These are phyloP conservation scores for Acropternis orthonyx DNA, from an alignment of 2,797 vertebrate species.

Conservation along the genomic window DNA sequence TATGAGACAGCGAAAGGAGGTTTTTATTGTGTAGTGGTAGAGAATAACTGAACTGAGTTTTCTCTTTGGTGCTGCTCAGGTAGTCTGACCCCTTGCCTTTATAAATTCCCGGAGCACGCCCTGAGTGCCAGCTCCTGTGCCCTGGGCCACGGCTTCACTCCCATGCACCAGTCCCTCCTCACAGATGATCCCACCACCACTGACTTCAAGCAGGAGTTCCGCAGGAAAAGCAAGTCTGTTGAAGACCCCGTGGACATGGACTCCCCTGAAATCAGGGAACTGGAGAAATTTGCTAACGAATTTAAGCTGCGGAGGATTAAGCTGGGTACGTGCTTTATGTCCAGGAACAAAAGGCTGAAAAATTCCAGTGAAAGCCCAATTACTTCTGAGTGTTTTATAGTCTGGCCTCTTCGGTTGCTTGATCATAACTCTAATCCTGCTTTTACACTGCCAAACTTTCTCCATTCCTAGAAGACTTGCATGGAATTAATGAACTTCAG, in stretches of 20 bases:
- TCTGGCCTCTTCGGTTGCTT: neutral
- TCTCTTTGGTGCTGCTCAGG: slow-evolving; percentile 70
- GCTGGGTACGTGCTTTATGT: slow-evolving; percentile 80
- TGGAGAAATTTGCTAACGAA: slow-evolving; percentile 97
- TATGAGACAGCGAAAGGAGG: accelerated
- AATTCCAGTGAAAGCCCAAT: neutral
- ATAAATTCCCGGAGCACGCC: slow-evolving; percentile 93
- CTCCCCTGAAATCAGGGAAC: slow-evolving; percentile 94
- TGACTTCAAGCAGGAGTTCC: slow-evolving; percentile 89
- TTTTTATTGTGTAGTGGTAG: neutral
- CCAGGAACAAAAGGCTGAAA: neutral
- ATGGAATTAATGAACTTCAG: neutral
- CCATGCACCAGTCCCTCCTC: slow-evolving; percentile 88
- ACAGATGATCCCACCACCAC: slow-evolving; percentile 80
- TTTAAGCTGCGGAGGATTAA: slow-evolving; percentile 98
- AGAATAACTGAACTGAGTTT: neutral
- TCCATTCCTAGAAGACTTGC: neutral
- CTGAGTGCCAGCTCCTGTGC: slow-evolving; percentile 84
- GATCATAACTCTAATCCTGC: neutral
- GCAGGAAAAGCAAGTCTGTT: slow-evolving; percentile 83
- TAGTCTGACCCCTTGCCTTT: slow-evolving; percentile 90
- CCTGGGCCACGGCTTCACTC: slow-evolving; percentile 85
- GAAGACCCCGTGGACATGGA: slow-evolving; percentile 93
- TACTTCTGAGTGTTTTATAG: neutral
- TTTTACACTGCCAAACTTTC: neutral